Evolutionary conservation across 2,797 vertebrate genomes (phyloP), one percentile per base, ranked within the genome.

Genomic region (Basileuterus tristriatus): DNA sequence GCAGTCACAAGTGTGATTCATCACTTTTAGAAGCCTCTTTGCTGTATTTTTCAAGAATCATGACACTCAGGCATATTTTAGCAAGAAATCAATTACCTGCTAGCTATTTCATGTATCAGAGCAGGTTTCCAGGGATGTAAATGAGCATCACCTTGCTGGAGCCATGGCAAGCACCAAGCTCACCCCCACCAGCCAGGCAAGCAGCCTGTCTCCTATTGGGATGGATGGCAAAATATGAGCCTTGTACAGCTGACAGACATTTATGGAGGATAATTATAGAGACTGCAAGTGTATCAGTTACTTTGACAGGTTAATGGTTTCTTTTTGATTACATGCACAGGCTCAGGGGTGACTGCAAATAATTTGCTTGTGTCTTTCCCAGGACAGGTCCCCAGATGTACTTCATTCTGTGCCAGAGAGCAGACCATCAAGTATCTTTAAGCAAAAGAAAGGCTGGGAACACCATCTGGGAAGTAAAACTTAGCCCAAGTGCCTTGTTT

Each of bases 291-390:
- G 30, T 69, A 76, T 81, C 55, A 44, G 39, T 89, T 67, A 49
- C 93, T 87, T 63, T 92, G 83, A 86, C 68, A 88, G 58, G 56
- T 78, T 89, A 89, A 95, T 91, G 82, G 55, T 30, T 83, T 82
- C 60, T 71, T 84, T 96, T 90, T 80, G 72, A 95, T 96, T 89
- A 97, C 95, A 65, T 96, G 94, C 56, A 95, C 39, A 59, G 90
- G 69, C 72, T 85, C 76, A 79, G 95, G 97, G 23, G 76, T 94
- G 71, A 94, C 93, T 90, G 60, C 79, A 72, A 96, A 93, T 84
- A 91, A 93, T 75, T 97, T 74, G 43, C 41, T 90, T 30, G 81
- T 84, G 87, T 71, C 87, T 92, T 6, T 93, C 96, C 36, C 49
- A 91, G 46, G 94, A 97, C 59, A 81, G 92, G 29, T 93, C 89